Evolutionary conservation across 2,113 vertebrate species (phyloP).

Genomic region (Tapirus terrestris): DNA sequence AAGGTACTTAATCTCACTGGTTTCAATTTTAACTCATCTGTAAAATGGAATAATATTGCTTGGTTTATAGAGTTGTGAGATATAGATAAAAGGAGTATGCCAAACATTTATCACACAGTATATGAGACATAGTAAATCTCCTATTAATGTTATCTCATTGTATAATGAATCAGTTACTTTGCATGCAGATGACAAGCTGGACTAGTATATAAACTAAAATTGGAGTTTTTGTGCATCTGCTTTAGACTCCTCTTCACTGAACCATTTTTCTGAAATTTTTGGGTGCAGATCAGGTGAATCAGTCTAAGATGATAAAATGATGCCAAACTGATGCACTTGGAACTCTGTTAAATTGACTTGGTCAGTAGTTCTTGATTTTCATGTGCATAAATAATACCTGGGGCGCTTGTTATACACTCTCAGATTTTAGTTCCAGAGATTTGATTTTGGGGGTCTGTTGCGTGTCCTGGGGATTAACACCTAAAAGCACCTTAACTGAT

Average conservation of each 20-base stretch:
- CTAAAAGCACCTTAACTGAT: not conserved
- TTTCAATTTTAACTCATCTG: not conserved
- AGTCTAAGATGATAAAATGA: not conserved
- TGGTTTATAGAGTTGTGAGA: not conserved
- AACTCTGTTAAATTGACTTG: not conserved
- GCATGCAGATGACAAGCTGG: not conserved
- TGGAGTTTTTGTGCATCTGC: not conserved
- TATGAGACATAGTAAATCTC: not conserved
- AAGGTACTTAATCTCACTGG: not conserved
- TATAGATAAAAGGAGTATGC: not conserved
- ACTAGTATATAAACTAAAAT: not conserved
- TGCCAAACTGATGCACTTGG: not conserved
- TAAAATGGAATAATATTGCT: not conserved
- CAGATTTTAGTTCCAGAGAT: not conserved
- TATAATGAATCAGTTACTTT: not conserved
- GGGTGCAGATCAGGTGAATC: not conserved
- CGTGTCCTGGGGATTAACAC: not conserved
- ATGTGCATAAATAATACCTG: not conserved
- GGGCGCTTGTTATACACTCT: not conserved
- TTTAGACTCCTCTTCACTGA: not conserved
- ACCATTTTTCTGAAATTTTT: not conserved
- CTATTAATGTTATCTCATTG: not conserved
- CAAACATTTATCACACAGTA: not conserved
- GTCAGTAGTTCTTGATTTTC: not conserved
- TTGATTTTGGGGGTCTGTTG: not conserved